Conservation (phyloP, 2,113 vertebrate genomes). For the Gavia stellata region DNA sequence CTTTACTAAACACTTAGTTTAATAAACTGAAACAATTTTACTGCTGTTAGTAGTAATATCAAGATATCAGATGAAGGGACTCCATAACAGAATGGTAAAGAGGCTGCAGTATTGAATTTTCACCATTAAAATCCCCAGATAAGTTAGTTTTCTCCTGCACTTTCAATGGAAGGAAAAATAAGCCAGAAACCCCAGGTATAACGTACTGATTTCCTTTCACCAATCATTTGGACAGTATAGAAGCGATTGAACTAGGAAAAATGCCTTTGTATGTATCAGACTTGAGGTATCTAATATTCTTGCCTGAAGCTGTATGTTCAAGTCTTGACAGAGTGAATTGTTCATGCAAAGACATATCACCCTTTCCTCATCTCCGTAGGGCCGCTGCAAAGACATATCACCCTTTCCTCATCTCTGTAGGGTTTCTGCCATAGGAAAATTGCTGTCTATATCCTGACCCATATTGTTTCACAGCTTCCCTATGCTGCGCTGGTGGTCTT, state of each 20-base stretch:
- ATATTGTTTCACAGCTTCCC: not conserved
- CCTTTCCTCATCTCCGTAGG: not conserved
- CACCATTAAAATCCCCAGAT: not conserved
- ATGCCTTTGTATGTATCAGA: not conserved
- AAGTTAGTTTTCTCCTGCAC: not conserved
- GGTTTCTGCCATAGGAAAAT: not conserved
- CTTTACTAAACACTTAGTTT: constrained; percentile 11
- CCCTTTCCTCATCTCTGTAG: not conserved
- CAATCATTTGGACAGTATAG: not conserved
- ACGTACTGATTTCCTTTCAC: constrained; percentile 18
- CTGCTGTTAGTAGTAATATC: not conserved
- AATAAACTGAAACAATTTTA: constrained; percentile 37
- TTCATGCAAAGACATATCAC: not conserved
- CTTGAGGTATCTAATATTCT: not conserved
- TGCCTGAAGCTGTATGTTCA: not conserved
- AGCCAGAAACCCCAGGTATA: not conserved
- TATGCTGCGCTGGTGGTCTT: not conserved
- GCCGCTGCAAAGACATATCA: not conserved
- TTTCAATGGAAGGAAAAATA: not conserved
- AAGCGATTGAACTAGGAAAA: not conserved
- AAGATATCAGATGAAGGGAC: not conserved
- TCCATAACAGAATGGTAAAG: not conserved
- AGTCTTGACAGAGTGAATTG: not conserved
- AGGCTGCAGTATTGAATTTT: constrained; percentile 2
- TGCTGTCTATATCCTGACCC: not conserved